Base-by-base conservation (phyloP, 2,888 invertebrate species). In the Hypsopygia costalis region DNA sequence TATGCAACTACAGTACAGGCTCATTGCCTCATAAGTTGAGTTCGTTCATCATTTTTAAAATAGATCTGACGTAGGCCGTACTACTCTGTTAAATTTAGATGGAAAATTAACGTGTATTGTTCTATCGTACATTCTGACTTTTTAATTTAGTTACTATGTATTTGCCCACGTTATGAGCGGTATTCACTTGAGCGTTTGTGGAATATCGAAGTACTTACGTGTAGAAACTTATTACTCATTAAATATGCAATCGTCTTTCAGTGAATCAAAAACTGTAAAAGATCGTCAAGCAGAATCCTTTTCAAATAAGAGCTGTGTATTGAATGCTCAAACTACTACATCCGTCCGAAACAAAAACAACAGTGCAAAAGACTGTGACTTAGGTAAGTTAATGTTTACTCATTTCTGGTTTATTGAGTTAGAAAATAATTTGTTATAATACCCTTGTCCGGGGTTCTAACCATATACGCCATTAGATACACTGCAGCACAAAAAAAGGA, bases 271-370 rank as follows among this genome's bases (percentile, higher is more conserved):
- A 52, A 49, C 52, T 43, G 43, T 59, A 35, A 69, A 57, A 51
- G 70, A 75, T 32, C 62, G 68, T 37, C 69, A 68, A 44, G 70
- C 63, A 51, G 72, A 71, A 46, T 54, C 45, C 40, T 50, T 52
- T 43, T 47, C 62, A 36, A 55, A 53, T 41, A 71, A 63, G 52
- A 67, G 56, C 44, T 55, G 61, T 64, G 55, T 55, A 52, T 58
- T 56, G 47, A 62, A 51, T 50, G 70, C 72, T 74, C 77, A 77
- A 62, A 68, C 60, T 51, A 74, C 68, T 55, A 59, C 66, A 62
- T 81, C 85, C 86, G 83, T 86, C 82, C 85, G 63, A 59, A 80
- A 68, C 64, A 65, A 67, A 67, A 72, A 75, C 58, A 60, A 49
- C 45, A 65, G 58, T 54, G 52, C 59, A 43, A 81, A 70, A 55